These are phyloP conservation scores for Triops longicaudatus DNA, from an alignment of 1,140 invertebrate species.

Conservation along the genomic window DNA sequence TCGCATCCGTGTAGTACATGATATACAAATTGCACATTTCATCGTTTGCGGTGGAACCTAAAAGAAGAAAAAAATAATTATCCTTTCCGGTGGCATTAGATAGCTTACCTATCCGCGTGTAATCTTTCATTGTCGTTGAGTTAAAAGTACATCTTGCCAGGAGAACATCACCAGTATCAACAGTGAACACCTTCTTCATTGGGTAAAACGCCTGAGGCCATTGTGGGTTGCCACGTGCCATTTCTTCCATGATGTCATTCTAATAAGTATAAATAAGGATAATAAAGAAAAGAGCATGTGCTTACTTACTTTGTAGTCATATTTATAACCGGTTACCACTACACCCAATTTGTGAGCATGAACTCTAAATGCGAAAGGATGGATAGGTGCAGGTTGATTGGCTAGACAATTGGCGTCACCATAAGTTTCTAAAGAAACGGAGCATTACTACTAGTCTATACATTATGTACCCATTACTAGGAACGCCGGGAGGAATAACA, in stretches of 20 bases:
- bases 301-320: conserved; percentile 25
- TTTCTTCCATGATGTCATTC: conserved; percentile 31
- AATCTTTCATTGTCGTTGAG: conserved; percentile 34
- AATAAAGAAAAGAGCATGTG: not conserved
- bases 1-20: conserved; percentile 50
- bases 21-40: conserved; percentile 65
- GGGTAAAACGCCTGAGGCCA: conserved; percentile 46
- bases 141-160: conserved; percentile 41
- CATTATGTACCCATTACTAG: conserved; percentile 35
- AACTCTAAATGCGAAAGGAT: conserved; percentile 51
- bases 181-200: conserved; percentile 33
- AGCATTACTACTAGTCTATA: not conserved
- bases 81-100: not conserved
- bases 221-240: conserved; percentile 43
- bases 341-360: conserved; percentile 48
- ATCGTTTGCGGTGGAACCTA: conserved; percentile 48
- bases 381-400: conserved; percentile 35
- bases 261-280: conserved; percentile 13
- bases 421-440: conserved; percentile 36
- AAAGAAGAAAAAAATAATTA: conserved; percentile 18
- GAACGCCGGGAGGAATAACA: conserved; percentile 37
- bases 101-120: conserved; percentile 37
- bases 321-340: conserved; percentile 45
- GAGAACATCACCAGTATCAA: conserved; percentile 37
- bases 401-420: conserved; percentile 39